A percentile compares a stretch with the other conserved stretches of the same genome.
Evolutionary conservation across 1,140 invertebrate species (phyloP).

Genomic region (Neuroterus valhalla): DNA sequence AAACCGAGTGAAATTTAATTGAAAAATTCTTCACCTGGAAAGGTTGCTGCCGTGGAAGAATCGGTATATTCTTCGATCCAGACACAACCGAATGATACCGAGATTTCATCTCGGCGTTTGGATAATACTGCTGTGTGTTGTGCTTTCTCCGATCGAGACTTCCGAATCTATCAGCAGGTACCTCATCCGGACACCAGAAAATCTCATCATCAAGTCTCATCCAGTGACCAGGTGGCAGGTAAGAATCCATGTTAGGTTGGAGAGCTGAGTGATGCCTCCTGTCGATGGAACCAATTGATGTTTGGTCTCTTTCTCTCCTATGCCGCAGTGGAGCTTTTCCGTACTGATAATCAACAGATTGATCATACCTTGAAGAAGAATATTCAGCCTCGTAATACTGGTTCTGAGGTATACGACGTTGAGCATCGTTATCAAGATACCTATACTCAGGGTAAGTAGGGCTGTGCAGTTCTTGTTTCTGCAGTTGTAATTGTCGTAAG

Average conservation of each 20-base stretch:
- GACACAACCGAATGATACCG: conserved; percentile 62
- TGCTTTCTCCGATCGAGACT: conserved; percentile 79
- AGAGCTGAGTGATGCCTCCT: conserved; percentile 37
- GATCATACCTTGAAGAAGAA: conserved; percentile 49
- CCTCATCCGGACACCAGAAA: conserved; percentile 67
- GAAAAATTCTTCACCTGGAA: conserved; percentile 57
- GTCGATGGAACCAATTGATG: conserved; percentile 46
- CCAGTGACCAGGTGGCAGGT: conserved; percentile 63
- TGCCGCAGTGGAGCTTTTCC: conserved; percentile 42
- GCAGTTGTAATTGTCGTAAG: conserved; percentile 53
- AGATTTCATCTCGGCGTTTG: conserved; percentile 57
- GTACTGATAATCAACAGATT: conserved; percentile 54
- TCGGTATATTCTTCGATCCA: conserved; percentile 54
- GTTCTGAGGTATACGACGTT: conserved; percentile 51
- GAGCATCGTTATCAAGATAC: conserved; percentile 58
- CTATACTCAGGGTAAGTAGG: conserved; percentile 33
- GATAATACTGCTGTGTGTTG: conserved; percentile 66
- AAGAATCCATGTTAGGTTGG: conserved; percentile 46
- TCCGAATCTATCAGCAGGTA: conserved; percentile 75
- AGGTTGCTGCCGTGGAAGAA: conserved; percentile 42
- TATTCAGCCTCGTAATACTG: conserved; percentile 58
- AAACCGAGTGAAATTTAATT: conserved; percentile 45
- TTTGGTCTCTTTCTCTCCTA: conserved; percentile 47
- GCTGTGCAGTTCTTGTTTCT: conserved; percentile 19
- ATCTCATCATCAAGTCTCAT: conserved; percentile 68